phyloP scores from a whole-genome alignment of 2,888 invertebrate species.

The Drosophila mimetica region DNA sequence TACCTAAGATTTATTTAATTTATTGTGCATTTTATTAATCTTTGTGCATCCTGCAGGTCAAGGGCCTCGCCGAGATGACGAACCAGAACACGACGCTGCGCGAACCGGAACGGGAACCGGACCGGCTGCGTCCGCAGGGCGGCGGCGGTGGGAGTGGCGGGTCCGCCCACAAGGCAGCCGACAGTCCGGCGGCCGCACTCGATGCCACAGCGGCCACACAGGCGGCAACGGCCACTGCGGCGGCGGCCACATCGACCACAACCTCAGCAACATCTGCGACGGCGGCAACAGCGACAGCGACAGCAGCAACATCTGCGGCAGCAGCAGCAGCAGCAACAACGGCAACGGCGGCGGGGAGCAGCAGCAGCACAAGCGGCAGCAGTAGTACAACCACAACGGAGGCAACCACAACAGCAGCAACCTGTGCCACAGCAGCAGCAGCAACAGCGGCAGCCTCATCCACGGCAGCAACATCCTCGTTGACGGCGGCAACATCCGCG shows the following conservation, averaged over 20 bases:
- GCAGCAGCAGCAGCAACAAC: conserved; percentile 67
- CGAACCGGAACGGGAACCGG: conserved; percentile 85
- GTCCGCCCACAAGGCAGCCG: conserved; percentile 63
- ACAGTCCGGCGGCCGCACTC: conserved; percentile 79
- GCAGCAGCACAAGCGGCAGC: conserved; percentile 54
- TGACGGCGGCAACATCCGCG: conserved; percentile 57
- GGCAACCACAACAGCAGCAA: conserved; percentile 73
- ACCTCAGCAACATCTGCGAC: conserved; percentile 79
- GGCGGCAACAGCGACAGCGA: conserved; percentile 45
- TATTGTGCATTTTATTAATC: not conserved
- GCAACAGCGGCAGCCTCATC: conserved; percentile 49
- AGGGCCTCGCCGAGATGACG: conserved; percentile 97
- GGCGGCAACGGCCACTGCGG: conserved; percentile 36
- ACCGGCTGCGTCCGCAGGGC: conserved; percentile 84
- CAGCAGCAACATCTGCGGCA: conserved; percentile 61
- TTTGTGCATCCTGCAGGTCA: conserved; percentile 86
- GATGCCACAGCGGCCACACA: conserved; percentile 71
- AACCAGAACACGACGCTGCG: conserved; percentile 88
- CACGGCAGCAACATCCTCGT: conserved; percentile 27
- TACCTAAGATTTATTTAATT: too few relatives aligned
- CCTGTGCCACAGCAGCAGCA: conserved; percentile 57
- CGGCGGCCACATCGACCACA: conserved; percentile 55
- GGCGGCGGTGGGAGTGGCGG: conserved; percentile 51
- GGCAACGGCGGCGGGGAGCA: conserved; percentile 20
- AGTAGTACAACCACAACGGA: conserved; percentile 43